Percentiles rank a stretch among this genome's conserved stretches.
phyloP scores from a whole-genome alignment of 2,113 vertebrate genomes.

The Macheiramphus alcinus region DNA sequence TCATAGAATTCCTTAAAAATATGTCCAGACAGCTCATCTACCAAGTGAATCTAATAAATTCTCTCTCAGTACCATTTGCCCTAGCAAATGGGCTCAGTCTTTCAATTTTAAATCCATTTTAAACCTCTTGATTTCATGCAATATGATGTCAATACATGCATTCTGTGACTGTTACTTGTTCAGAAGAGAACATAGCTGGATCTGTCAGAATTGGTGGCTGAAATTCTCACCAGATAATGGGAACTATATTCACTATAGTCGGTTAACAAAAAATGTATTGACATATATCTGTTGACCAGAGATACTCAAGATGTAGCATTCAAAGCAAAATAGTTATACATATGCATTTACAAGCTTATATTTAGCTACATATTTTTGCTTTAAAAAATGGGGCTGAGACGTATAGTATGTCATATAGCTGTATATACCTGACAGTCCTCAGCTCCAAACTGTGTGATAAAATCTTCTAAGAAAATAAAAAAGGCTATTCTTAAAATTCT shows the following conservation, averaged over 20 bases:
- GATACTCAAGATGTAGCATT: background rate
- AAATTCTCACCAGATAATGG: background rate
- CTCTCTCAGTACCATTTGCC: background rate
- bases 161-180: background rate
- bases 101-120: background rate
- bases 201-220: background rate
- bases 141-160: background rate
- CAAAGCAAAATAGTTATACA: background rate
- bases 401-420: background rate
- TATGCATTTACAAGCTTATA: background rate
- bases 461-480: background rate
- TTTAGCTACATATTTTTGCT: background rate
- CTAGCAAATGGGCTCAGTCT: background rate
- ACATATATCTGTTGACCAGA: background rate
- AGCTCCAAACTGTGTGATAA: background rate
- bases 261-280: background rate
- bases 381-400: background rate
- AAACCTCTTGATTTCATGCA: background rate
- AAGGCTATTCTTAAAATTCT: background rate
- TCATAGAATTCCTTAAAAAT: background rate
- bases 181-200: background rate
- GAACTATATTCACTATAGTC: background rate
- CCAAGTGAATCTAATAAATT: background rate
- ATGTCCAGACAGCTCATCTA: background rate
- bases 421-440: background rate